A percentile compares a stretch with the other conserved stretches of the same genome.
phyloP scores from a whole-genome alignment of 2,888 invertebrate species.

The Parapristionchus giblindavisi region DNA sequence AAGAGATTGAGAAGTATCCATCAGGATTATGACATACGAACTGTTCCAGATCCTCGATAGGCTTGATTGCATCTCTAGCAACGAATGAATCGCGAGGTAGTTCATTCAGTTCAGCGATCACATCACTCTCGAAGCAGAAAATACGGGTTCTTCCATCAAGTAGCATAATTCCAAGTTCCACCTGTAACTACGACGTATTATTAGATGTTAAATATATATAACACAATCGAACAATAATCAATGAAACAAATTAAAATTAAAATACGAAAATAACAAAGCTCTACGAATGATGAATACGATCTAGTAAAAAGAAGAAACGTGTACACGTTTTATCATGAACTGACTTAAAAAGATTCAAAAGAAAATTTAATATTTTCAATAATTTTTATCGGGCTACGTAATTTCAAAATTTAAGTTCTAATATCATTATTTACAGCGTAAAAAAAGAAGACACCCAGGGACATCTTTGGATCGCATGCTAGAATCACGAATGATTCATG shows the following conservation, averaged over 20 bases:
- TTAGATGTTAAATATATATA: neutral
- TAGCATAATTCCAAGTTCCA: neutral
- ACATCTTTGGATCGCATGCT: no score
- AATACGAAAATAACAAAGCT: neutral
- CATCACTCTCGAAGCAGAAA: conserved; percentile 26
- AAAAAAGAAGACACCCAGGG: no score
- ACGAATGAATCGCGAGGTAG: conserved; percentile 18
- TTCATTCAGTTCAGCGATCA: neutral
- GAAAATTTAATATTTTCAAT: neutral
- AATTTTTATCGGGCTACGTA: no score
- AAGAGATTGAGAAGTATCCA: conserved; percentile 40
- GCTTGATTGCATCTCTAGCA: conserved; percentile 7
- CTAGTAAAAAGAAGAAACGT: neutral
- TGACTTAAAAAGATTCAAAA: neutral
- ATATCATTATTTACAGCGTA: no score
- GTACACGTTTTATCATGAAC: neutral
- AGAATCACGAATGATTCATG: no score
- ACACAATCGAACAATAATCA: neutral
- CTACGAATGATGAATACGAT: neutral
- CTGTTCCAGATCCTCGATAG: conserved; percentile 9
- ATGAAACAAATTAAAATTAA: neutral
- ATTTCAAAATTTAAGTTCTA: no score
- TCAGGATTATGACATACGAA: conserved; percentile 9
- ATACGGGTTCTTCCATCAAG: conserved; percentile 16
- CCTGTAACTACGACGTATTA: neutral